A percentile compares a stretch with the other conserved stretches of the same genome.
Evolutionary conservation across 2,888 invertebrate species (phyloP).

Genomic region (Dryobotodes eremita): DNA sequence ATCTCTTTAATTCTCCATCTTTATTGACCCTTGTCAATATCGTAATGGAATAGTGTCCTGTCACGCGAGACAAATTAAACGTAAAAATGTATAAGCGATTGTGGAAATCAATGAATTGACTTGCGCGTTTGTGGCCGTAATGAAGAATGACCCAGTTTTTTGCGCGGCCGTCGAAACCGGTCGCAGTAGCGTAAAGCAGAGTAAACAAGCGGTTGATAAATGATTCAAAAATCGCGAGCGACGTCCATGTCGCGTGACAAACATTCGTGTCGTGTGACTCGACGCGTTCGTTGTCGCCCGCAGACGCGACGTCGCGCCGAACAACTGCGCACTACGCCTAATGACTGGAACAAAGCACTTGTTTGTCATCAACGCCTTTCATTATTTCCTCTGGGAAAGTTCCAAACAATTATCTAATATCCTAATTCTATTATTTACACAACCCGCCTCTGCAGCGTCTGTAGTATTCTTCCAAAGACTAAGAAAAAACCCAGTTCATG

Average conservation of each 20-base stretch:
- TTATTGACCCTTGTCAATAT: constrained; percentile 73
- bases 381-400: constrained; percentile 47
- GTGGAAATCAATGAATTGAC: constrained; percentile 73
- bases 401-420: constrained; percentile 40
- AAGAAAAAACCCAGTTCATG: constrained; percentile 21
- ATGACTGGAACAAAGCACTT: constrained; percentile 69
- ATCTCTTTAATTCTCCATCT: constrained; percentile 65
- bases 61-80: constrained; percentile 70
- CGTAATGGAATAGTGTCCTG: constrained; percentile 66
- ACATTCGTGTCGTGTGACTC: constrained; percentile 60
- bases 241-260: constrained; percentile 66
- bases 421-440: constrained; percentile 32
- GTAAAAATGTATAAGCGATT: constrained; percentile 50
- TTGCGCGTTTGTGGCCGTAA: constrained; percentile 67
- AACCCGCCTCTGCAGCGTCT: constrained; percentile 12
- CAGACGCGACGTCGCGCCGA: constrained; percentile 60
- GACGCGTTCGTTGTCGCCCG: constrained; percentile 59
- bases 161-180: constrained; percentile 67
- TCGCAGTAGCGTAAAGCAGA: constrained; percentile 71
- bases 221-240: constrained; percentile 77
- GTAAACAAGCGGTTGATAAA: constrained; percentile 79
- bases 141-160: constrained; percentile 77
- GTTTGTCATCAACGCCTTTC: constrained; percentile 68
- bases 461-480: constrained; percentile 16
- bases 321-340: constrained; percentile 52